These are phyloP conservation scores for Holotrichia oblita DNA, from an alignment of 1,140 invertebrate species.

Conservation along the genomic window DNA sequence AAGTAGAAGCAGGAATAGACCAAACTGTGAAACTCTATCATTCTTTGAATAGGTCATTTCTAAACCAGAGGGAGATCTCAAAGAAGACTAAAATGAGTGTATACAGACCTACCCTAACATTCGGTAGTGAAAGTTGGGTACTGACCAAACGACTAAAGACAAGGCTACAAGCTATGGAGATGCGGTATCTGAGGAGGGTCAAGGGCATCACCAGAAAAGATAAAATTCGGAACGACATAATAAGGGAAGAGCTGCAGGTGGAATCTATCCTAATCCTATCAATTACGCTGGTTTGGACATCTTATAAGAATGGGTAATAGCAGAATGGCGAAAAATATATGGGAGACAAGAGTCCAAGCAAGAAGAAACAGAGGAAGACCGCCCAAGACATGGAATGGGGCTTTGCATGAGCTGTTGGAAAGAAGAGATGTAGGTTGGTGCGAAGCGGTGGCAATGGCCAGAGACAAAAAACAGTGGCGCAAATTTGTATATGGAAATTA, in stretches of 20 bases:
- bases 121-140: slow-evolving; percentile 23
- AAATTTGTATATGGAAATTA: slow-evolving; percentile 28
- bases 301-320: neutral
- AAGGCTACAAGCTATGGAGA: slow-evolving; percentile 26
- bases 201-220: neutral
- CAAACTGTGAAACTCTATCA: slow-evolving; percentile 14
- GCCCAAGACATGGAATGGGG: neutral
- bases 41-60: slow-evolving; percentile 12
- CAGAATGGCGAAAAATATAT: slow-evolving; percentile 2
- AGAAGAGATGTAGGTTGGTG: neutral
- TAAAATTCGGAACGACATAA: neutral
- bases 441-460: neutral
- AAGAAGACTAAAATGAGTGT: slow-evolving; percentile 38
- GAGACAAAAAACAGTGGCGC: neutral
- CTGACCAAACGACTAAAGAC: neutral
- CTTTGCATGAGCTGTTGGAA: neutral
- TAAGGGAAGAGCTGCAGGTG: neutral
- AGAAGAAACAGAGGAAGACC: neutral
- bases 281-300: slow-evolving; percentile 1
- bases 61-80: slow-evolving; percentile 19
- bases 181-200: slow-evolving; percentile 4
- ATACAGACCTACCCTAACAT: slow-evolving; percentile 39
- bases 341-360: neutral
- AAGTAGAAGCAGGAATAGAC: slow-evolving; percentile 27
- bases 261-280: neutral